These are phyloP conservation scores for Upupa epops DNA, from an alignment of 2,113 vertebrate species.

Conservation along the genomic window DNA sequence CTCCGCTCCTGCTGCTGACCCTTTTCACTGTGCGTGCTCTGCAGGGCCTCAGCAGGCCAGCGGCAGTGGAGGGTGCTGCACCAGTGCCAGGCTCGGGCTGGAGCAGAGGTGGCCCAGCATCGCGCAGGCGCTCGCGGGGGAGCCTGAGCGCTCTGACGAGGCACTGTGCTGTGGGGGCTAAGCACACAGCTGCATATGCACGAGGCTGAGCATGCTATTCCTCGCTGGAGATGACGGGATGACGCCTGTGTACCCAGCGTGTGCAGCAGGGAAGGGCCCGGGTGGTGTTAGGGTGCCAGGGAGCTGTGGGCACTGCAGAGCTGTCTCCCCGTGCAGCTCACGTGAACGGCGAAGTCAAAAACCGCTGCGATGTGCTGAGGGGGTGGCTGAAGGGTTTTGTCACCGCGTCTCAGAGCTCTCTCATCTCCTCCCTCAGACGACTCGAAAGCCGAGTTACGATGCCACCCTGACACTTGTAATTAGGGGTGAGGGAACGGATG, in stretches of 20 bases:
- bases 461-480: slow-evolving; percentile 13
- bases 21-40: not conserved
- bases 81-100: not conserved
- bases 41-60: not conserved
- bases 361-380: slow-evolving; percentile 47
- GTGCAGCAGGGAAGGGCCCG: not conserved
- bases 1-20: not conserved
- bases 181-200: slow-evolving; percentile 19
- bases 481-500: not conserved
- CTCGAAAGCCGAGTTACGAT: not conserved
- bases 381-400: slow-evolving; percentile 53
- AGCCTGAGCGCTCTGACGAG: slow-evolving; percentile 38
- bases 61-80: fast-evolving
- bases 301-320: slow-evolving; percentile 43
- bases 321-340: slow-evolving; percentile 8
- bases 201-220: slow-evolving; percentile 29
- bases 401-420: slow-evolving; percentile 10
- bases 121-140: not conserved
- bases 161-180: slow-evolving; percentile 29
- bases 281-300: slow-evolving; percentile 55
- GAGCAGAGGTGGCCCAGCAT: slow-evolving; percentile 12
- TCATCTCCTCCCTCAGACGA: slow-evolving; percentile 10
- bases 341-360: slow-evolving; percentile 44
- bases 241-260: not conserved
- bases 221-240: not conserved